Evolutionary conservation across 2,797 vertebrate species (phyloP), one percentile per base, ranked within the genome.

Genomic region (Coregonus suidteri): DNA sequence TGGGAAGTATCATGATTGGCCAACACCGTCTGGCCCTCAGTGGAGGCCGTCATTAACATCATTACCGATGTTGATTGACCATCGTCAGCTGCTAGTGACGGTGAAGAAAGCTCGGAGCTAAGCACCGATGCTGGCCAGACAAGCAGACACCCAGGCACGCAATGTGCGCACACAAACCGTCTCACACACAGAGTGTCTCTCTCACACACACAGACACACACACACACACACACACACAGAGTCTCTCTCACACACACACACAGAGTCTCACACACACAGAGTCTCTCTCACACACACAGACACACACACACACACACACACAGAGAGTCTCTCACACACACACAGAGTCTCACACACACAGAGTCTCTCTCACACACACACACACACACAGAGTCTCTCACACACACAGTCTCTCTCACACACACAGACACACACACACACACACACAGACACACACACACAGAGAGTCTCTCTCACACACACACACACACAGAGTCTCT

Each of bases 261-360:
- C n/a, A n/a, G n/a, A n/a, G n/a, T n/a, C n/a, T n/a, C n/a, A n/a
- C n/a, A 56, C 41, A 52, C 30, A 76, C 35, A 74, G 66, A 37
- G 20, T 7, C 69, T 74, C 4, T 25, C 25, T 25, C 31, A 34
- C 31, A 34, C 31, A 53, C 75, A 56, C 62, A 62, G 64, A 75
- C 56, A 76, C 80, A 16, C 76, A 35, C 76, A 34, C 83, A 85
- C 79, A 20, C 0, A 74, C 80, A 84, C 83, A 79, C 82, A 64
- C 30, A 77, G 25, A 25, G 25, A 25, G 25, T 25, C 25, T 25
- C 25, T 25, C 76, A 65, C 77, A 68, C 81, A 81, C 83, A 83
- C 79, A 84, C 83, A 75, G 64, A 47, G n/a, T 53, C 64, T 25
- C 65, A 79, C 74, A 77, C 74, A 34, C 31, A 34, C 31, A 34